Evolutionary conservation across 2,797 vertebrate species (phyloP).

Genomic region (Simalia tracyae): DNA sequence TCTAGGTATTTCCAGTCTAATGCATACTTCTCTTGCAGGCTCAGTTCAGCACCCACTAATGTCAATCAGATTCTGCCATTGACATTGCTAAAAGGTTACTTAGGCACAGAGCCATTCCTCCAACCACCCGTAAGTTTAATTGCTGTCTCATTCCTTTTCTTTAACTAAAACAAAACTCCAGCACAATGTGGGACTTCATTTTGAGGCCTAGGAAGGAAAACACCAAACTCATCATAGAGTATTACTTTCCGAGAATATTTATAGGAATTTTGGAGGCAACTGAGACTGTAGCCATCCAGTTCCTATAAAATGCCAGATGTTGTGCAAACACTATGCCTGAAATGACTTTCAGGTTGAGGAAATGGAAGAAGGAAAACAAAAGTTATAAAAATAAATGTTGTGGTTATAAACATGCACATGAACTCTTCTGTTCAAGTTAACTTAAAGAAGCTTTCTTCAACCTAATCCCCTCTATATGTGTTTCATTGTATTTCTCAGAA

Average conservation of each 20-base stretch:
- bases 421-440: neutral
- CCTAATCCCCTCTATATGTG: neutral
- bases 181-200: neutral
- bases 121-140: neutral
- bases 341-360: conserved; percentile 3
- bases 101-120: conserved; percentile 24
- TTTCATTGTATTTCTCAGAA: neutral
- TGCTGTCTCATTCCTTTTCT: neutral
- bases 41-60: conserved; percentile 10
- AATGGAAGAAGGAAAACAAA: neutral
- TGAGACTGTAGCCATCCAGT: neutral
- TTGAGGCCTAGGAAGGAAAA: neutral
- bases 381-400: fast-evolving
- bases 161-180: conserved; percentile 17
- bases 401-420: neutral
- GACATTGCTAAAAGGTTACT: conserved; percentile 26
- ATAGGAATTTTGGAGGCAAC: conserved; percentile 11
- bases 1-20: conserved; percentile 21
- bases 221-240: neutral
- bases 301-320: neutral
- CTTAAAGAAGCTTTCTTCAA: neutral
- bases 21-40: neutral
- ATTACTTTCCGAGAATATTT: neutral
- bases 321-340: neutral
- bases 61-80: conserved; percentile 12